Percentiles rank a stretch among this genome's conserved stretches.
Evolutionary conservation across 2,797 vertebrate genomes (phyloP).

Genomic region (Buceros bicornis): DNA sequence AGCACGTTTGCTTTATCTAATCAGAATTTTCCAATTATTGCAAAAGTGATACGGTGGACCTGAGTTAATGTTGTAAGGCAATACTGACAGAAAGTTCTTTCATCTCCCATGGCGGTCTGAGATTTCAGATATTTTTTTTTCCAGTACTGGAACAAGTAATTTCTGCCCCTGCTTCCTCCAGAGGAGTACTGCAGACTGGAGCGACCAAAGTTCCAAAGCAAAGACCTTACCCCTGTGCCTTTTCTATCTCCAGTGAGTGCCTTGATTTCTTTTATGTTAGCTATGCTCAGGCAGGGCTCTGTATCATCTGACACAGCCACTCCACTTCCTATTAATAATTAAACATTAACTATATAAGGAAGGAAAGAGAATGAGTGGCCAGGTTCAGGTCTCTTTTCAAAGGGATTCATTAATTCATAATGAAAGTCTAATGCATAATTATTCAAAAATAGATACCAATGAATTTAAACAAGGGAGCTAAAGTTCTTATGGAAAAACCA

Average conservation of each 20-base stretch:
- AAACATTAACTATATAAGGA: conserved; percentile 19
- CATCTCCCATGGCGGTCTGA: background rate
- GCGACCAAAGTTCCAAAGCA: background rate
- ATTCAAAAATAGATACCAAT: conserved; percentile 34
- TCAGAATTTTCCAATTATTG: background rate
- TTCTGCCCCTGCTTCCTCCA: background rate
- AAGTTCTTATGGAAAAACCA: background rate
- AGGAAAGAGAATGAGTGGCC: background rate
- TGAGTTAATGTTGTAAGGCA: background rate
- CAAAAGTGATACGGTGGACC: background rate
- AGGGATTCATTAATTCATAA: conserved; percentile 44
- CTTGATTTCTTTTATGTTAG: background rate
- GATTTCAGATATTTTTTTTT: background rate
- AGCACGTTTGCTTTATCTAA: background rate
- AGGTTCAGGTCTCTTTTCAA: conserved; percentile 40
- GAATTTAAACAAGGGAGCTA: conserved; percentile 12
- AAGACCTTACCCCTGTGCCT: background rate
- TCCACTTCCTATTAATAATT: conserved; percentile 52
- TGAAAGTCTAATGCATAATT: conserved; percentile 21
- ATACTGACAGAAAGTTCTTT: background rate
- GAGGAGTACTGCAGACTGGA: background rate
- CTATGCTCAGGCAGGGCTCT: background rate
- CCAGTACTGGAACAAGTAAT: background rate
- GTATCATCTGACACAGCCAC: background rate
- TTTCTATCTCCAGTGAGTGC: background rate